Evolutionary conservation across 2,888 invertebrate species (phyloP).

Genomic region (Meganola albula): DNA sequence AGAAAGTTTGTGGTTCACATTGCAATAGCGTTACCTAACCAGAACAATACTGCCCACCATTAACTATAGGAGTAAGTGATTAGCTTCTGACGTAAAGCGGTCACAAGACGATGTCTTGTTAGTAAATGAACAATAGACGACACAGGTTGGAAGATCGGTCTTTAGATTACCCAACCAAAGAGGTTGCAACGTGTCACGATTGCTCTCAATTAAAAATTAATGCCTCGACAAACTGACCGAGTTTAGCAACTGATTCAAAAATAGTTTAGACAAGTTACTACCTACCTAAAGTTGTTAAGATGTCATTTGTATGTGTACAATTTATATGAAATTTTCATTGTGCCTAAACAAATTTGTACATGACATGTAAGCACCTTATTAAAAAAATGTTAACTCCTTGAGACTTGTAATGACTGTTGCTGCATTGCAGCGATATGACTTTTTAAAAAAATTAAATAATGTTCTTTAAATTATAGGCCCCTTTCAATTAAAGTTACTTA

Average conservation of each 20-base stretch:
- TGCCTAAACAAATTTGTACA: no score
- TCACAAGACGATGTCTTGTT: slow-evolving; percentile 46
- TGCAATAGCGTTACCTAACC: slow-evolving; percentile 28
- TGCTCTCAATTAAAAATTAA: slow-evolving; percentile 52
- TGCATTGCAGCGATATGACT: no score
- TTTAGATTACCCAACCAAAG: slow-evolving; percentile 31
- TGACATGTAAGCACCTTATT: no score
- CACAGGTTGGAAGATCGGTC: slow-evolving; percentile 29
- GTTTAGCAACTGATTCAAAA: slow-evolving; percentile 33
- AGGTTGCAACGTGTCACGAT: slow-evolving; percentile 38
- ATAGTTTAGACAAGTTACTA: slow-evolving; percentile 12
- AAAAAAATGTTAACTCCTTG: no score
- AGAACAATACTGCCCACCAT: slow-evolving; percentile 51
- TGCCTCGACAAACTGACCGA: slow-evolving; percentile 42
- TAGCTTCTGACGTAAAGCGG: slow-evolving; percentile 64
- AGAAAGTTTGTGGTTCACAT: slow-evolving; percentile 47
- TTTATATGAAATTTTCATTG: no score
- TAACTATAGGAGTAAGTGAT: slow-evolving; percentile 49
- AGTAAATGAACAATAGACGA: slow-evolving; percentile 38
- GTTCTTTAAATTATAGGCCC: no score
- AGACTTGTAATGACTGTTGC: no score
- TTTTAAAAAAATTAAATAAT: no score
- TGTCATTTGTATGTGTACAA: no score
- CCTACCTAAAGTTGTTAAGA: no score
- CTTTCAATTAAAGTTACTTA: no score